Base-by-base conservation (phyloP, 1,140 invertebrate genomes). In the Leptopilina boulardi region DNA sequence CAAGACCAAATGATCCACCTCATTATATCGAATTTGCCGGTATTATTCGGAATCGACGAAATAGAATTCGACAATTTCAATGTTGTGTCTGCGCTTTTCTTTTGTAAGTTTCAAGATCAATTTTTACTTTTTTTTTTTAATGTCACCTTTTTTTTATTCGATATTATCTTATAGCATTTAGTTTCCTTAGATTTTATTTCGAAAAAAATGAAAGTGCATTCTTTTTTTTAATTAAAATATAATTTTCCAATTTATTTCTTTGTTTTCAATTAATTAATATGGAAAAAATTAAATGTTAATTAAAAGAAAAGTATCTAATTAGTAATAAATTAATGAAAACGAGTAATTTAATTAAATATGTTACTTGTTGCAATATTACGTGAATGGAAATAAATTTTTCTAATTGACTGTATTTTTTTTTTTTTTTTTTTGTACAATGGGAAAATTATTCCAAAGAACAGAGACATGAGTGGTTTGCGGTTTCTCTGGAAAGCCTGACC, bases 81-180 rank as follows among this genome's bases (percentile, higher is more conserved):
- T 95, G 94, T 82, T 94, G 93, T 77, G 87, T 95, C 1, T 95
- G 93, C 78, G 89, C 93, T 0, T 90, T 91, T 1, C 86, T 95
- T 59, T 85, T 95, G 95, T 95, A 89, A 94, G 94, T 82, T 23
- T 59, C 19, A 13, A 59, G 4, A 30, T 10, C 9, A 56, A 59
- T 38, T 18, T 8, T 51, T 10, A 15, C 4, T 59, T 74, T 23
- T 30, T 42, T 59, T 13, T 74, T 66, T 19, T 34, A 44, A n/a
- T n/a, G n/a, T n/a, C n/a, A n/a, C n/a, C n/a, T n/a, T 3, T 15
- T 44, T 44, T 44, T 42, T 11, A 42, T 42, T 42, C 9, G 34
- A 38, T 38, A 4, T 38, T 38, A 38, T 38, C 34, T 4, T 4
- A 38, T 38, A 4, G 34, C 9, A 38, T n/a, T n/a, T n/a, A n/a